These are phyloP conservation scores for Pelmatolapia mariae DNA, from an alignment of 2,113 vertebrate genomes.

Conservation along the genomic window DNA sequence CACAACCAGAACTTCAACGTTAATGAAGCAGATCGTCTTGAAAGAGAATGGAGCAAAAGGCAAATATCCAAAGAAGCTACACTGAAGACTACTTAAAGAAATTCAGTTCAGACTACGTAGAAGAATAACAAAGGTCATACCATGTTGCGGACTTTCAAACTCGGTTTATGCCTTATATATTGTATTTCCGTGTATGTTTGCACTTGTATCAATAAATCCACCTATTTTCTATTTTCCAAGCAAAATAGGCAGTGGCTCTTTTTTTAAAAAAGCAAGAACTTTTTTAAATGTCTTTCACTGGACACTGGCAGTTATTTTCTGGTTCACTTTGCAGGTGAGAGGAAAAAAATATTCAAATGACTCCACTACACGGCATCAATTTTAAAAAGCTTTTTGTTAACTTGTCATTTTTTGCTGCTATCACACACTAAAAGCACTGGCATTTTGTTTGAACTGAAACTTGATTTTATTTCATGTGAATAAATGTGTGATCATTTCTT, in stretches of 20 bases:
- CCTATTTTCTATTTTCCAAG: neutral
- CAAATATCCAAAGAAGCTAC: neutral
- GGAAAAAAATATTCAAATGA: neutral
- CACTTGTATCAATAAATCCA: neutral
- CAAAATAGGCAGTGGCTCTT: neutral
- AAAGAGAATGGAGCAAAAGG: neutral
- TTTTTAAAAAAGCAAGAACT: accelerated
- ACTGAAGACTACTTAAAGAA: neutral
- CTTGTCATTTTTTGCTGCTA: neutral
- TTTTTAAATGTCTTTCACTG: neutral
- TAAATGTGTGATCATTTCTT: neutral
- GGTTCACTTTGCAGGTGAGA: neutral
- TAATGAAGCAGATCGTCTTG: neutral
- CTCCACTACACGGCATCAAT: neutral
- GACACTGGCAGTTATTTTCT: neutral
- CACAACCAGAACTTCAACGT: neutral
- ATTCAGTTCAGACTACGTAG: neutral
- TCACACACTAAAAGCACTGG: neutral
- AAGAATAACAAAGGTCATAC: neutral
- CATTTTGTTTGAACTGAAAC: neutral
- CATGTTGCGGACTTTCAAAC: neutral
- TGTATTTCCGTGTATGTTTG: neutral
- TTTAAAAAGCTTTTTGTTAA: neutral
- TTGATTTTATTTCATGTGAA: neutral
- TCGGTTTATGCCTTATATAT: neutral